Evolutionary conservation across 1,140 invertebrate species (phyloP).

Genomic region (Nixonia krombeini): DNA sequence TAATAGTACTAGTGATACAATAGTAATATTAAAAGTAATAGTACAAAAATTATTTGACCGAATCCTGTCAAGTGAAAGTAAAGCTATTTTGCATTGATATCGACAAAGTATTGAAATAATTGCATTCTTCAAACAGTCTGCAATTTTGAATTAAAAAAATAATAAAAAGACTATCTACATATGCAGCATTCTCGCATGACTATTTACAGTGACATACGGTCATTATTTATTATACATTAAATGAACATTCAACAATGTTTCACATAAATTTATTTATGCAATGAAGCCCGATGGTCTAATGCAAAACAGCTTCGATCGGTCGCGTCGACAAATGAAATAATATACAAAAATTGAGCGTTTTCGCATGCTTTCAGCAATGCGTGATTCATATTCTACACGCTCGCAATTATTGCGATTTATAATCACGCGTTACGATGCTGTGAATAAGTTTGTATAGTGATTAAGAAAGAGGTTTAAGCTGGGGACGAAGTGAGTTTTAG

Average conservation of each 20-base stretch:
- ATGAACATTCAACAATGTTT: neutral
- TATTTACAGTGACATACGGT: neutral
- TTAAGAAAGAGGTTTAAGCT: too few species aligned
- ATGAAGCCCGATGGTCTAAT: neutral
- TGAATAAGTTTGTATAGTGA: neutral
- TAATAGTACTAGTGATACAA: neutral
- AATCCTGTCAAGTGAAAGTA: neutral
- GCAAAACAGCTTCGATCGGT: conserved; percentile 4
- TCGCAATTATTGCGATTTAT: conserved; percentile 1
- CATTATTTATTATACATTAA: neutral
- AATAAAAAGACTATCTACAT: neutral
- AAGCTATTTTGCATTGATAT: conserved; percentile 3
- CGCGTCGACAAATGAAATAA: too few species aligned
- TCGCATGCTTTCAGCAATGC: neutral
- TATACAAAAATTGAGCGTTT: neutral
- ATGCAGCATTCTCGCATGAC: neutral
- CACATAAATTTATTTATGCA: neutral
- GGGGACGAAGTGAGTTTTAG: too few species aligned
- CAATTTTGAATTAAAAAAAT: conserved; percentile 4
- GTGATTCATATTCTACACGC: neutral
- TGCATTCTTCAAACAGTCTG: too few species aligned
- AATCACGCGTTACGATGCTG: neutral
- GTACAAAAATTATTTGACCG: neutral
- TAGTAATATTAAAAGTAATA: neutral
- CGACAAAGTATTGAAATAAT: too few species aligned